phyloP scores from a whole-genome alignment of 2,797 vertebrate genomes.

The Uromys caudimaculatus region DNA sequence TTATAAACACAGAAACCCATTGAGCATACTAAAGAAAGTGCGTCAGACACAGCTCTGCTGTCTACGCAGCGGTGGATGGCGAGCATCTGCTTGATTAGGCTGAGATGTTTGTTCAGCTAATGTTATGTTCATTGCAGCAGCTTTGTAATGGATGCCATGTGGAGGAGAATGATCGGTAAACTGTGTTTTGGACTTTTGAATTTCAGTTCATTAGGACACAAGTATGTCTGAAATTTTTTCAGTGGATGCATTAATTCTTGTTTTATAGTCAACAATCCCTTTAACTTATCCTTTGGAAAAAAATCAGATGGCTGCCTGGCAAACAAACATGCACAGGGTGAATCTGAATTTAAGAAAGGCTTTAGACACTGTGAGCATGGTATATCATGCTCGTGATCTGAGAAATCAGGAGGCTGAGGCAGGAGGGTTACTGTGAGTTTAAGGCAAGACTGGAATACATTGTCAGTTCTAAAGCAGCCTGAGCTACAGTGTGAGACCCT shows the following conservation, averaged over 20 bases:
- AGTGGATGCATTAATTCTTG: constrained; percentile 51
- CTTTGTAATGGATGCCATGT: constrained; percentile 71
- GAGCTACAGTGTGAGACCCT: too few relatives aligned
- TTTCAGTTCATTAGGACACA: constrained; percentile 75
- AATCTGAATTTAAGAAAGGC: constrained; percentile 44
- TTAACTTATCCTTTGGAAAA: constrained; percentile 33
- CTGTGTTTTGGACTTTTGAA: constrained; percentile 72
- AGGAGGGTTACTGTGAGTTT: neutral
- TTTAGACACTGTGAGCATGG: neutral
- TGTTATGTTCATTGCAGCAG: constrained; percentile 65
- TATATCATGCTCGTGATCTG: neutral
- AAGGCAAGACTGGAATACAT: neutral
- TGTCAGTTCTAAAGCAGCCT: neutral
- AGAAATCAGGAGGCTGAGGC: neutral
- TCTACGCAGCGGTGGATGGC: neutral
- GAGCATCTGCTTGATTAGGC: constrained; percentile 77
- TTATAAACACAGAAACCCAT: constrained; percentile 55
- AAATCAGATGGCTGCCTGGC: constrained; percentile 21
- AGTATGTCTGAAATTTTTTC: constrained; percentile 71
- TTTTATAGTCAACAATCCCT: constrained; percentile 65
- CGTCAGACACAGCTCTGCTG: constrained; percentile 40
- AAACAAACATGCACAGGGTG: constrained; percentile 39
- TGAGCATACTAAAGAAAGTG: constrained; percentile 61
- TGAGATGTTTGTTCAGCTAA: constrained; percentile 77
- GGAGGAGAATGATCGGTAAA: constrained; percentile 65